Evolutionary conservation across 2,113 vertebrate species (phyloP).

Genomic region (Leucosticte australis): DNA sequence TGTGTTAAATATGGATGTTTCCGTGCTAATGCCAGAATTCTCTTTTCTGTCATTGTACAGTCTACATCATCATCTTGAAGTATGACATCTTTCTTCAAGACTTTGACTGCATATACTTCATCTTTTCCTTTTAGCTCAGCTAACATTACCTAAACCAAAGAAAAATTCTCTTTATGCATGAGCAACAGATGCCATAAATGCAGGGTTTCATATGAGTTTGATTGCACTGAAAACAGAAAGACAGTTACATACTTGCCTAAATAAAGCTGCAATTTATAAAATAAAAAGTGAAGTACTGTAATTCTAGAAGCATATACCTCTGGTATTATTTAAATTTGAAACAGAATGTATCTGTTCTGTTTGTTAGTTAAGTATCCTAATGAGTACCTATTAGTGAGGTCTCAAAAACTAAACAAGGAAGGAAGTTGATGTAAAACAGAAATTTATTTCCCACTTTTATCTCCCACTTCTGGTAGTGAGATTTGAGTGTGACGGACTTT

Average conservation of each 20-base stretch:
- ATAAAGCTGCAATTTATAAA: not conserved
- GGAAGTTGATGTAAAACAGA: not conserved
- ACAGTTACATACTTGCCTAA: not conserved
- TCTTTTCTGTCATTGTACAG: conserved; percentile 98
- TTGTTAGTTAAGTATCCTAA: not conserved
- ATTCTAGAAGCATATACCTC: not conserved
- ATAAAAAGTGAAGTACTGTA: not conserved
- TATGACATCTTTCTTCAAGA: conserved; percentile 97
- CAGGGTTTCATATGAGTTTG: not conserved
- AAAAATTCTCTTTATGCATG: not conserved
- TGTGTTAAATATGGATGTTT: conserved; percentile 97
- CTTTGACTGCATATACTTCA: conserved; percentile 97
- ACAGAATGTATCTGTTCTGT: not conserved
- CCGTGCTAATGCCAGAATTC: conserved; percentile 93
- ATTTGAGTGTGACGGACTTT: not conserved
- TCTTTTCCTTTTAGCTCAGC: conserved; percentile 95
- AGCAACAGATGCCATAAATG: not conserved
- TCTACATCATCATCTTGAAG: conserved; percentile 97
- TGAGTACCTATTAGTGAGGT: not conserved
- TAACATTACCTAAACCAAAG: conserved; percentile 88
- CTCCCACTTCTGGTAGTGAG: not conserved
- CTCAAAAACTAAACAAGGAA: not conserved
- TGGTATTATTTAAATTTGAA: not conserved
- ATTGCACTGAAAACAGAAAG: not conserved
- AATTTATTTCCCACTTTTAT: not conserved